Percentiles rank a stretch among this genome's conserved stretches.
These are phyloP conservation scores for Leptinotarsa lineolata DNA, from an alignment of 1,140 invertebrate species.

Conservation along the genomic window DNA sequence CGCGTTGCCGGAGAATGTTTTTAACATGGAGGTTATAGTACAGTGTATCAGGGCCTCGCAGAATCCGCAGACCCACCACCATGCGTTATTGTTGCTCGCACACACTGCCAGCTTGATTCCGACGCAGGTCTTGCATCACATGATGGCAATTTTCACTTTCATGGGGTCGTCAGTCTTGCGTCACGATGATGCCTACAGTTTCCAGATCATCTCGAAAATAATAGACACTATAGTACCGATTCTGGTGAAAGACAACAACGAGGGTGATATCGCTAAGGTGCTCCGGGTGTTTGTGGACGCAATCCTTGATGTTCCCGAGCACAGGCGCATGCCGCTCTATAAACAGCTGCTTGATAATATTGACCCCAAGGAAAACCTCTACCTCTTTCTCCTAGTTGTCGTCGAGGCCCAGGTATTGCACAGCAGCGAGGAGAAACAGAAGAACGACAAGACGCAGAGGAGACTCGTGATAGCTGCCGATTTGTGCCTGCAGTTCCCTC, in stretches of 20 bases:
- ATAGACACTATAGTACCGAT: conserved; percentile 89
- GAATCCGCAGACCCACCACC: conserved; percentile 93
- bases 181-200: conserved; percentile 92
- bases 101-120: conserved; percentile 76
- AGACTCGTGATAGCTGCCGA: conserved; percentile 71
- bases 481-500: conserved; percentile 68
- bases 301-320: conserved; percentile 86
- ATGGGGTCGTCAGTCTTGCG: conserved; percentile 89
- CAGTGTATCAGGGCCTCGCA: conserved; percentile 85
- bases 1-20: conserved; percentile 62
- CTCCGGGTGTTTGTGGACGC: conserved; percentile 89
- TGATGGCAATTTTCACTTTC: conserved; percentile 95
- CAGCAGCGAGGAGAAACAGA: conserved; percentile 57
- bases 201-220: conserved; percentile 89
- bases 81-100: conserved; percentile 81
- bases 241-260: conserved; percentile 65
- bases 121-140: conserved; percentile 83
- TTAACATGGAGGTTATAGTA: conserved; percentile 83
- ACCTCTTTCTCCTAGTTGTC: conserved; percentile 74
- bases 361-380: conserved; percentile 71
- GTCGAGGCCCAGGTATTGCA: conserved; percentile 70
- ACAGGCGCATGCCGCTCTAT: conserved; percentile 81
- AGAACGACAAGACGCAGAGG: conserved; percentile 46
- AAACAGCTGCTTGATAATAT: conserved; percentile 77
- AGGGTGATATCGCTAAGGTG: conserved; percentile 64